Base-by-base conservation (phyloP, 2,888 invertebrate species). In the Mesorhabditis sp. region DNA sequence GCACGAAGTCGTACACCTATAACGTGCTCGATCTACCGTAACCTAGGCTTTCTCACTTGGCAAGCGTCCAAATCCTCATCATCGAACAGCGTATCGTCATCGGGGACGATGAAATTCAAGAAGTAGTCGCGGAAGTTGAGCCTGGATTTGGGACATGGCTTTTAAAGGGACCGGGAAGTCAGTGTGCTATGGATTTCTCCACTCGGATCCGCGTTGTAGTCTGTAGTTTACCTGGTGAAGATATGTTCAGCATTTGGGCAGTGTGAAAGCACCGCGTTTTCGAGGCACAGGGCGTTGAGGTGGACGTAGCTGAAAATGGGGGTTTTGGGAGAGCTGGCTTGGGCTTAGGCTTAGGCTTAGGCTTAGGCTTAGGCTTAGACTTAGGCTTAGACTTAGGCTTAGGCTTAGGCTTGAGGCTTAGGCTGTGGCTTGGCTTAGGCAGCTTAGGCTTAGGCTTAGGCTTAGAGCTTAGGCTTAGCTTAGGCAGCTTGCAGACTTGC, bases 1-100 rank as follows among this genome's bases (percentile, higher is more conserved):
- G 10, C 7, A 50, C 58, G 58, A 50, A 50, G n/a, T 50, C 58
- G n/a, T 50, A 50, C 7, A 50, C 58, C 58, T 50, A 50, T 10
- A 50, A 50, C n/a, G n/a, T n/a, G n/a, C n/a, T n/a, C n/a, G n/a
- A n/a, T n/a, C n/a, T 28, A 28, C 28, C 28, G 28, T 28, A 28
- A 28, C 2, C 28, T 2, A 2, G 2, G 2, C 1, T 1, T 28
- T 28, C 28, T 50, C n/a, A 78, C 72, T 50, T 78, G 77, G 65
- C 80, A 80, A 65, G 68, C 70, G 64, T 80, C 78, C 70, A 80
- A 64, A 65, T 80, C 80, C 42, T 76, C 74, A 65, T 80, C 80
- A 62, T 80, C 80, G 69, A 80, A 80, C 42, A 78, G 70, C 7
- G 67, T 62, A 45, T 78, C 78, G 43, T 80, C 73, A n/a, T 66